These are phyloP conservation scores for Sarcophaga carnaria DNA, from an alignment of 2,888 invertebrate species.

Conservation along the genomic window DNA sequence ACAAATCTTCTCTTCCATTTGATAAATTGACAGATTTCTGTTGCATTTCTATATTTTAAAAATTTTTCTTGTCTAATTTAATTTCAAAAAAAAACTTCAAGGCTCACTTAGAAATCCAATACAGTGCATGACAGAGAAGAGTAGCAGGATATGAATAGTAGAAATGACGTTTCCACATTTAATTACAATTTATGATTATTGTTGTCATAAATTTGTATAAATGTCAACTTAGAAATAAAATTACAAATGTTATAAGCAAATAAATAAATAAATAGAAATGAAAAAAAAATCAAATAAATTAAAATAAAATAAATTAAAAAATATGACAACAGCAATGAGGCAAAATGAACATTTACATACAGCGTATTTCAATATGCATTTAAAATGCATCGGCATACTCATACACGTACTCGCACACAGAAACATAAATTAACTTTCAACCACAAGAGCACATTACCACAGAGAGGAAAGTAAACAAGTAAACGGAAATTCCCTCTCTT, in stretches of 20 bases:
- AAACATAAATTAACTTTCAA: neutral
- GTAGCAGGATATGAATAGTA: neutral
- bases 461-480: too few species aligned
- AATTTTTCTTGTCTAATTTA: neutral
- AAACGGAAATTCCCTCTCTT: too few species aligned
- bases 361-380: slow-evolving; percentile 53
- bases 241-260: slow-evolving; percentile 62
- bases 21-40: slow-evolving; percentile 61
- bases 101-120: neutral
- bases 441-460: slow-evolving; percentile 13
- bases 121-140: too few species aligned
- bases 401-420: neutral
- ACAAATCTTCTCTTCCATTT: neutral
- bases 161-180: slow-evolving; percentile 56
- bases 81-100: neutral
- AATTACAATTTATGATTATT: slow-evolving; percentile 69
- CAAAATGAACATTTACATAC: slow-evolving; percentile 34
- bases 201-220: slow-evolving; percentile 68
- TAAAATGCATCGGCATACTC: slow-evolving; percentile 28
- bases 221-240: slow-evolving; percentile 58
- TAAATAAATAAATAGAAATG: slow-evolving; percentile 48
- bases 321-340: slow-evolving; percentile 6
- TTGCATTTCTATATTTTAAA: slow-evolving; percentile 27
- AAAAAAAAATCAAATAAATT: neutral
- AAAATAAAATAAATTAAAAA: neutral